These are phyloP conservation scores for Corydoras sp. DNA, from an alignment of 2,113 vertebrate genomes.

Conservation along the genomic window DNA sequence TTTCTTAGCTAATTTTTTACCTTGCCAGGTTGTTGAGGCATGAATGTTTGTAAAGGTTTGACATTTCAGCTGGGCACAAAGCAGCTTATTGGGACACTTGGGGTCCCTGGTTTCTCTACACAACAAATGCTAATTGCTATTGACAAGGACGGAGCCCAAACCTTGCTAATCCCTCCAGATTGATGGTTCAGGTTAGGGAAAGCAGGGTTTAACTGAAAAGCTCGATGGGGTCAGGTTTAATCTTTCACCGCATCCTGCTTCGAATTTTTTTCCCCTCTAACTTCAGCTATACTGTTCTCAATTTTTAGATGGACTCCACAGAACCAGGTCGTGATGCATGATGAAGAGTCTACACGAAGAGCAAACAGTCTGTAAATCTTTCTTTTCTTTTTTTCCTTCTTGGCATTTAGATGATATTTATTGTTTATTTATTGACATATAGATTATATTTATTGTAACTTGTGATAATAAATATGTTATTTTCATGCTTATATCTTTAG, in stretches of 20 bases:
- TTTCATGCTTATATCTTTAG: not conserved
- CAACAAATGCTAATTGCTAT: conserved; percentile 54
- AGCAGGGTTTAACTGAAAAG: conserved; percentile 51
- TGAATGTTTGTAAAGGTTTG: conserved; percentile 12
- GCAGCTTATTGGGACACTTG: conserved; percentile 60
- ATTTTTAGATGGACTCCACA: conserved; percentile 21
- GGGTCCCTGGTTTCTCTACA: conserved; percentile 49
- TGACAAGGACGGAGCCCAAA: conserved; percentile 51
- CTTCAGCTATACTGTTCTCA: not conserved
- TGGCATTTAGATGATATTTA: not conserved
- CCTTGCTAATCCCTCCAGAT: conserved; percentile 61
- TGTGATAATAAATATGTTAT: not conserved
- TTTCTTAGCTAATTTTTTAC: not conserved
- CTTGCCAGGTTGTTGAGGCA: conserved; percentile 3
- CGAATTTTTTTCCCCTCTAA: conserved; percentile 1
- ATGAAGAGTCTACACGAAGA: conserved; percentile 38
- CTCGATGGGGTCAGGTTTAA: conserved; percentile 49
- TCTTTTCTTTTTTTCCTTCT: conserved; percentile 4
- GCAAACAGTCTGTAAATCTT: conserved; percentile 31
- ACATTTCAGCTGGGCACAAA: conserved; percentile 44
- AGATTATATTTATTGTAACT: not conserved
- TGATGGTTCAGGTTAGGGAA: conserved; percentile 57
- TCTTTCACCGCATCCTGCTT: conserved; percentile 39
- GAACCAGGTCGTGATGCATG: conserved; percentile 29
- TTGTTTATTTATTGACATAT: no score